Base-by-base conservation (phyloP, 2,888 invertebrate species). In the Heteropelma amictum region DNA sequence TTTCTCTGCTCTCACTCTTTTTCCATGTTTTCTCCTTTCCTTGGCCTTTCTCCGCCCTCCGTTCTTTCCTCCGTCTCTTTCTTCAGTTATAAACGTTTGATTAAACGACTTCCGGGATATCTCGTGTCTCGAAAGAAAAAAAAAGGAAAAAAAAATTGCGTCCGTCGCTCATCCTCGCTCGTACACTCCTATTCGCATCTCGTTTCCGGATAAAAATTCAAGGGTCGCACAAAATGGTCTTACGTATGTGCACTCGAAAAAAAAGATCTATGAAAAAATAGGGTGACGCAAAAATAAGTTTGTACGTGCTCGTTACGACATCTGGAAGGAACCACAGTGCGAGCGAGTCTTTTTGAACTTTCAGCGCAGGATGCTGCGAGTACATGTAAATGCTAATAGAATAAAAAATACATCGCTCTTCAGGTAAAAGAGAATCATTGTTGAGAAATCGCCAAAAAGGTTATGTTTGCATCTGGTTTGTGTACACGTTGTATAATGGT, bases 81-180 rank as follows among this genome's bases (percentile, higher is more conserved):
- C 45, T 35, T 38, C 12, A n/a, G 28, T 40, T 23, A n/a, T 47
- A 14, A 35, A 47, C 40, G 21, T 67, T 63, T 63, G 75, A 75
- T 71, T 71, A 75, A 71, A 47, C 75, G 56, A 75, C 75, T 75
- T 75, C 75, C 75, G 75, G 75, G 49, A 63, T 63, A 61, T 67
- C 71, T 51, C 56, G 71, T 68, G 75, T 61, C 67, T 28, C 42
- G 63, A 47, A 14, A 53, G 21, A 60, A 33, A 42, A 51, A 45
- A 47, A 53, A 38, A 61, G 51, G 33, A 51, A 45, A 47, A 53
- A 38, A 61, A 56, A 69, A 70, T 61, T 51, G 54, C 67, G 49
- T 45, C 42, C 30, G 10, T 21, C 54, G 33, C 45, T 53, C 21
- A n/a, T 35, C 35, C 47, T 28, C 63, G 40, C 26, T 28, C 49